Evolutionary conservation across 2,888 invertebrate species (phyloP).

Genomic region (Leptinotarsa haldemani): DNA sequence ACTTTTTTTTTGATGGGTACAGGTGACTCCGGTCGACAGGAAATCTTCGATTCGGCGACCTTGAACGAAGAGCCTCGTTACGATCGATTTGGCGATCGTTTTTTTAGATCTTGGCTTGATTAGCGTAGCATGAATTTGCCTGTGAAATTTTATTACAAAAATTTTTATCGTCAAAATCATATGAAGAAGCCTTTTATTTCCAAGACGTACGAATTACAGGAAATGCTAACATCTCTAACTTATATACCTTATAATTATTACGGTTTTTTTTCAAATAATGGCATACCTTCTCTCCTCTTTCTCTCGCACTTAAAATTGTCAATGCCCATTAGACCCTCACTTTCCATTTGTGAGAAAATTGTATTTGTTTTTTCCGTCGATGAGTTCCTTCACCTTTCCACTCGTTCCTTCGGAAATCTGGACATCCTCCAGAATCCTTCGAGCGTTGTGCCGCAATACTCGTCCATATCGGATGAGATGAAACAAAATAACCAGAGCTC

Average conservation of each 20-base stretch:
- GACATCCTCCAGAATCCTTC: not conserved
- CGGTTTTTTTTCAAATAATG: too few species aligned
- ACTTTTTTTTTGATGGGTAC: not conserved
- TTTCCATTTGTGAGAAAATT: not conserved
- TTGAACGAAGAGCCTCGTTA: not conserved
- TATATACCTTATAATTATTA: too few species aligned
- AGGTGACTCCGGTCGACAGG: slow-evolving; percentile 5
- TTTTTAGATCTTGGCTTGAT: too few species aligned
- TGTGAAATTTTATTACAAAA: too few species aligned
- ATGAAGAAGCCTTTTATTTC: too few species aligned
- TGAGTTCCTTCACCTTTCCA: slow-evolving; percentile 5
- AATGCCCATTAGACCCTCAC: not conserved
- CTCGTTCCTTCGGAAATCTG: not conserved
- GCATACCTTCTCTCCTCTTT: too few species aligned
- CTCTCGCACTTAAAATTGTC: not conserved
- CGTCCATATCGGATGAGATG: slow-evolving; percentile 9
- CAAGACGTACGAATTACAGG: too few species aligned
- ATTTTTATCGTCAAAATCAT: too few species aligned
- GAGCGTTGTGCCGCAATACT: slow-evolving; percentile 1
- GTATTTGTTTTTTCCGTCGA: not conserved
- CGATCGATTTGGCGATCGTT: not conserved
- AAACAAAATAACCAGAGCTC: slow-evolving; percentile 6
- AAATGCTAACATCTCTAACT: too few species aligned
- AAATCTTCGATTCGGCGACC: slow-evolving; percentile 13
- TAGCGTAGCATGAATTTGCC: too few species aligned